phyloP scores from a whole-genome alignment of 1,140 invertebrate species.

The Apis florea region DNA sequence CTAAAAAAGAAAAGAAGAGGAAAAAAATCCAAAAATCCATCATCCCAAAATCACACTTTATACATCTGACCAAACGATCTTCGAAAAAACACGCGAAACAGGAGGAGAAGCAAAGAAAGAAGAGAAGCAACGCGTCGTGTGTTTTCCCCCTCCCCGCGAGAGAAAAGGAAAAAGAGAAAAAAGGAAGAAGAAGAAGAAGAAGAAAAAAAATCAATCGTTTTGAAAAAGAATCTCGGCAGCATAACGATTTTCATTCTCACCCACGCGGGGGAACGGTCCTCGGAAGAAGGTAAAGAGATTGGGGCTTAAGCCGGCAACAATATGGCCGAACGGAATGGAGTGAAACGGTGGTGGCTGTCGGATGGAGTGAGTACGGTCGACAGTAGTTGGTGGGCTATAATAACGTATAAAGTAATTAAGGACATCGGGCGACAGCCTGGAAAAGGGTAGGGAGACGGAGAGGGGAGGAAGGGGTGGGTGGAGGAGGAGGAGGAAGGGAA shows the following conservation, averaged over 20 bases:
- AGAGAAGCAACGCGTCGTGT: no score
- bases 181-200: no score
- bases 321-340: constrained; percentile 69
- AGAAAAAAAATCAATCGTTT: background rate
- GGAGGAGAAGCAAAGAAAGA: no score
- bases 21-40: no score
- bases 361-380: constrained; percentile 72
- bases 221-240: background rate
- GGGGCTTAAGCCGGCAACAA: constrained; percentile 59
- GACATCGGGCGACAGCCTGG: constrained; percentile 79
- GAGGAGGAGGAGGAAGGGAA: constrained; percentile 53
- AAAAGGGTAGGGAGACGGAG: constrained; percentile 41
- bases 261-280: background rate
- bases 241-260: constrained; percentile 9
- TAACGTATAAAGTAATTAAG: constrained; percentile 81
- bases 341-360: constrained; percentile 61
- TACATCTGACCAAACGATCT: no score
- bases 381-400: constrained; percentile 77
- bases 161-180: no score
- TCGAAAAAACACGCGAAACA: no score
- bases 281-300: constrained; percentile 37
- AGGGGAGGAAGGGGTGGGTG: constrained; percentile 39
- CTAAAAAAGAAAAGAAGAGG: no score
- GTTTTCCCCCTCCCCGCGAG: no score
- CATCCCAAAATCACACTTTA: no score